These are phyloP conservation scores for Camarhynchus parvulus DNA, from an alignment of 2,113 vertebrate species.

Conservation along the genomic window DNA sequence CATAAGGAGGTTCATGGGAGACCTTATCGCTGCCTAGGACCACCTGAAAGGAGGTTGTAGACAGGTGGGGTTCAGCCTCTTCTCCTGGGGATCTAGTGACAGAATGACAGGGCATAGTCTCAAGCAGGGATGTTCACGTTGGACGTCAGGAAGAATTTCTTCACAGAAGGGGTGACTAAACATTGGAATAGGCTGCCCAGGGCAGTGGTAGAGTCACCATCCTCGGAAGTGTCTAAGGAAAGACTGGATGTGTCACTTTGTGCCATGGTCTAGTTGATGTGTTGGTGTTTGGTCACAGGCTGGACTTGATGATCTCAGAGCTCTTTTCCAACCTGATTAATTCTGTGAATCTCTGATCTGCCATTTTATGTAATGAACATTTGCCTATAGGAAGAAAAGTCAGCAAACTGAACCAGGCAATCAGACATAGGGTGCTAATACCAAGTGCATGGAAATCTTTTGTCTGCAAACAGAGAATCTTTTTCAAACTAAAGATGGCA, in stretches of 20 bases:
- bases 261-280: background rate
- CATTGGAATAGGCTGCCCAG: background rate
- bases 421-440: background rate
- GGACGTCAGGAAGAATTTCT: background rate
- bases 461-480: background rate
- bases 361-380: background rate
- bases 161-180: background rate
- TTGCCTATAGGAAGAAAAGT: background rate
- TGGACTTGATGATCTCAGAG: accelerated
- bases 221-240: background rate
- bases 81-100: background rate
- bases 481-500: background rate
- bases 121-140: background rate
- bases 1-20: background rate
- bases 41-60: background rate
- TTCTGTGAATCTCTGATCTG: background rate
- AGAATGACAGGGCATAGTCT: background rate
- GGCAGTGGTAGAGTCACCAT: background rate
- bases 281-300: accelerated
- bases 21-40: too few species aligned
- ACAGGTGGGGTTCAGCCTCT: background rate
- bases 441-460: background rate
- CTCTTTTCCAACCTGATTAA: background rate
- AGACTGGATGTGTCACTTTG: too few species aligned
- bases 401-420: background rate